Evolutionary conservation across 2,113 vertebrate species (phyloP).

Genomic region (Podarcis raffonei): DNA sequence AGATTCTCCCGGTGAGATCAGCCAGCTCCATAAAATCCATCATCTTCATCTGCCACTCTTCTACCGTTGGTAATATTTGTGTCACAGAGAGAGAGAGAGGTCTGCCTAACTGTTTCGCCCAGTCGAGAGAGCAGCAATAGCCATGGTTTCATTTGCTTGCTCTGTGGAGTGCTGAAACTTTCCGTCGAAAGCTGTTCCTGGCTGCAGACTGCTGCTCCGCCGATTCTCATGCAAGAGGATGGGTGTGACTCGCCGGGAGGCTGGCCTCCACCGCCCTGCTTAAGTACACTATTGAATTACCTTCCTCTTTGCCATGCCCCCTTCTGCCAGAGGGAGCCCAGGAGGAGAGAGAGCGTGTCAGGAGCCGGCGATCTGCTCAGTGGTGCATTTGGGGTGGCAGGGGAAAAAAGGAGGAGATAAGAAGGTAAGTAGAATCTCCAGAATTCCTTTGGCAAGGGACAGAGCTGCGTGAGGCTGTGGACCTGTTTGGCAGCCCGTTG

Average conservation of each 20-base stretch:
- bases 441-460: rapidly evolving
- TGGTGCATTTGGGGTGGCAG: background rate
- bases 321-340: slow-evolving; percentile 61
- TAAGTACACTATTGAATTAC: slow-evolving; percentile 70
- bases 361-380: background rate
- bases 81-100: too few relatives aligned
- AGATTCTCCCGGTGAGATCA: too few relatives aligned
- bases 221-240: slow-evolving; percentile 45
- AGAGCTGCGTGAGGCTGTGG: rapidly evolving
- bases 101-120: background rate
- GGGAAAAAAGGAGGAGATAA: background rate
- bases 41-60: too few relatives aligned
- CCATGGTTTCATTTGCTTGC: background rate
- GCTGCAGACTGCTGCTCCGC: slow-evolving; percentile 4
- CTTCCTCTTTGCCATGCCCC: slow-evolving; percentile 48
- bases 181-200: slow-evolving; percentile 28
- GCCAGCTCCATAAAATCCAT: too few relatives aligned
- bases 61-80: too few relatives aligned
- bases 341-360: slow-evolving; percentile 39
- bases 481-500: background rate
- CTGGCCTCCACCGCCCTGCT: slow-evolving; percentile 58
- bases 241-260: slow-evolving; percentile 67
- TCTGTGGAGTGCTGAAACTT: background rate
- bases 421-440: slow-evolving; percentile 47
- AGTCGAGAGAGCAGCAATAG: background rate